These are phyloP conservation scores for Siniperca undulata DNA, from an alignment of 2,797 vertebrate genomes.

Conservation along the genomic window DNA sequence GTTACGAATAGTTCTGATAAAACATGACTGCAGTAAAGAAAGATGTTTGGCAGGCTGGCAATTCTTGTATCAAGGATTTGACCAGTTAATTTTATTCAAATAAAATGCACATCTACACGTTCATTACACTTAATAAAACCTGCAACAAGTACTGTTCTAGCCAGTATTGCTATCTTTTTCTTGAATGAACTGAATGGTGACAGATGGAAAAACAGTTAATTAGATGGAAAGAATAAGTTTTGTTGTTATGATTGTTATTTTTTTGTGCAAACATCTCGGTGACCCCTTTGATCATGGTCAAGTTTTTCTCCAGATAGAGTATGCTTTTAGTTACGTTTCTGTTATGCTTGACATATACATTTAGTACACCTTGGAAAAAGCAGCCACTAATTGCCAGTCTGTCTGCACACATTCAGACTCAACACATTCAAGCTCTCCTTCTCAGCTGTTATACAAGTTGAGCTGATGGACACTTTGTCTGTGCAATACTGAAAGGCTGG, in stretches of 20 bases:
- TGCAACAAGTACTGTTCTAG: not conserved
- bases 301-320: constrained; percentile 26
- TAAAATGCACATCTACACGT: constrained; percentile 6
- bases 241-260: not conserved
- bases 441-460: constrained; percentile 27
- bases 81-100: constrained; percentile 6
- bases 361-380: constrained; percentile 46
- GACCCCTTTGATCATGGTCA: constrained; percentile 32
- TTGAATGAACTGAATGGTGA: constrained; percentile 18
- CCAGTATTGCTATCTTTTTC: not conserved
- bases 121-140: constrained; percentile 11
- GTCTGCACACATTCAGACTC: constrained; percentile 41
- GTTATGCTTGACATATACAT: constrained; percentile 50
- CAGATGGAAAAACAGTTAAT: constrained; percentile 9
- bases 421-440: constrained; percentile 22
- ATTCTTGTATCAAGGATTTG: not conserved
- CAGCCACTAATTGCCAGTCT: constrained; percentile 51
- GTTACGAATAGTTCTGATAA: not conserved
- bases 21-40: not conserved
- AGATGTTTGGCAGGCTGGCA: not conserved
- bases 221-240: constrained; percentile 7
- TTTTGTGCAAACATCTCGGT: constrained; percentile 12
- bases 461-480: constrained; percentile 42
- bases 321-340: constrained; percentile 33
- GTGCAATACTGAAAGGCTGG: not conserved